A percentile compares a stretch with the other conserved stretches of the same genome.
Evolutionary conservation across 2,888 invertebrate genomes (phyloP).

Genomic region (Acanthosepion pharaonis): DNA sequence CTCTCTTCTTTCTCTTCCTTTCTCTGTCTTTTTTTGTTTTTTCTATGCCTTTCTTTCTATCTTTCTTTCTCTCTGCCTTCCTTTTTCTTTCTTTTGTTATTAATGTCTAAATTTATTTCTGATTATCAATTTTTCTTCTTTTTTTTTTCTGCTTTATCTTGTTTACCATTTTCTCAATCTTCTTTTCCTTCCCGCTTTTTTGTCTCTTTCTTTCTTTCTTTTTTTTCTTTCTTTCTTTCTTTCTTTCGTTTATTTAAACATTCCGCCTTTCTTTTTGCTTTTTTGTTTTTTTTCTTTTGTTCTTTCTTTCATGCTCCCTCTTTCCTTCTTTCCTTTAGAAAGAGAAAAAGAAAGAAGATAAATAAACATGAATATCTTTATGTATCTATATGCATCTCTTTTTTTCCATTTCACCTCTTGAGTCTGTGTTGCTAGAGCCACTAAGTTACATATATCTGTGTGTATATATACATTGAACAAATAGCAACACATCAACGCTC

Average conservation of each 20-base stretch:
- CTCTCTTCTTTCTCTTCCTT: too few relatives aligned
- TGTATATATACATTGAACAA: background rate
- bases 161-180: too few relatives aligned
- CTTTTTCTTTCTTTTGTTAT: too few relatives aligned
- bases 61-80: too few relatives aligned
- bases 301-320: background rate
- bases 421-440: too few relatives aligned
- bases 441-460: too few relatives aligned
- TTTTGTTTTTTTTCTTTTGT: background rate
- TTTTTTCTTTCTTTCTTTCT: background rate
- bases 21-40: too few relatives aligned
- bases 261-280: background rate
- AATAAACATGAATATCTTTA: background rate
- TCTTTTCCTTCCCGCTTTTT: background rate
- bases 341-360: background rate
- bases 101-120: too few relatives aligned
- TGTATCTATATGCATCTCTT: background rate
- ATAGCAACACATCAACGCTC: background rate
- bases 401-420: too few relatives aligned
- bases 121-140: too few relatives aligned
- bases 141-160: too few relatives aligned
- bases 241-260: background rate
- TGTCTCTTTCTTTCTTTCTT: background rate
- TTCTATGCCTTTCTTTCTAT: too few relatives aligned
- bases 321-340: background rate